Evolutionary conservation across 2,888 invertebrate species (phyloP).

Genomic region (Tetheella fluctuosa): DNA sequence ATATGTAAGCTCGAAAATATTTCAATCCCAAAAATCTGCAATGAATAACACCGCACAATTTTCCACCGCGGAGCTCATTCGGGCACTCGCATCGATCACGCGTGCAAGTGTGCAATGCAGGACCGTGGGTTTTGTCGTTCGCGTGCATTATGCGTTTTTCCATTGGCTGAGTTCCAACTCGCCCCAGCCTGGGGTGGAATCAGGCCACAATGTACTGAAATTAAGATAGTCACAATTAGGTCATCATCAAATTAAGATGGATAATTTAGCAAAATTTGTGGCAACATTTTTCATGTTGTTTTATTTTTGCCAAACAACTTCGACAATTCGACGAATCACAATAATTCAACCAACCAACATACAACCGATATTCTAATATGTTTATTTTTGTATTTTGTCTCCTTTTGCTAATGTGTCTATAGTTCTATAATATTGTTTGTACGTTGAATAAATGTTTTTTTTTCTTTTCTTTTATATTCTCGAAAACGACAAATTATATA

Average conservation of each 20-base stretch:
- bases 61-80: not conserved
- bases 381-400: too few relatives aligned
- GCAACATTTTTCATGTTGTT: not conserved
- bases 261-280: not conserved
- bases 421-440: too few relatives aligned
- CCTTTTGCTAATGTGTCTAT: too few relatives aligned
- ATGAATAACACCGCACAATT: not conserved
- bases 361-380: too few relatives aligned
- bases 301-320: too few relatives aligned
- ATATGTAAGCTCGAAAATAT: too few relatives aligned
- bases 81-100: constrained; percentile 17
- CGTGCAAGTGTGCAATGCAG: constrained; percentile 17
- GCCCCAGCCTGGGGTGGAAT: constrained; percentile 32
- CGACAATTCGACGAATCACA: too few relatives aligned
- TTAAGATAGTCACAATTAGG: constrained; percentile 30
- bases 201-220: constrained; percentile 39
- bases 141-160: constrained; percentile 41
- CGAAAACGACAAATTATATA: too few relatives aligned
- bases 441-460: too few relatives aligned
- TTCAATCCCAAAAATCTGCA: not conserved
- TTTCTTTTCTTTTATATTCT: too few relatives aligned
- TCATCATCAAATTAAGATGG: not conserved
- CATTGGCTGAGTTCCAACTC: constrained; percentile 40
- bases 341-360: too few relatives aligned
- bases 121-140: constrained; percentile 26